These are phyloP conservation scores for Choreutis nemorana DNA, from an alignment of 2,888 invertebrate genomes.

Conservation along the genomic window DNA sequence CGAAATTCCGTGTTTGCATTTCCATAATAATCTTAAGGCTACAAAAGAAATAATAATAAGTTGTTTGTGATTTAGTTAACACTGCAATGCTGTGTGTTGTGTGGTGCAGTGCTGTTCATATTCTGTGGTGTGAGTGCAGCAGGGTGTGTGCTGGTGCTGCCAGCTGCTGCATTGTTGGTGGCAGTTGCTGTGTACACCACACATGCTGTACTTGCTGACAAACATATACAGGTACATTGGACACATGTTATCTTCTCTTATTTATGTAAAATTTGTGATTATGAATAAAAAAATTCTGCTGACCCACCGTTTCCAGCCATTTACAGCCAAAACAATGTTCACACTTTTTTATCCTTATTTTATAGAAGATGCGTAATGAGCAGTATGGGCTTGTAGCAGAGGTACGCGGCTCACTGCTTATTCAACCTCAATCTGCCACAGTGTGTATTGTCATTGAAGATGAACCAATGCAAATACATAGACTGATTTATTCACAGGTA, in stretches of 20 bases:
- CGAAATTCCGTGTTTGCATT: background rate
- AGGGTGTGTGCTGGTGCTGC: conserved; percentile 17
- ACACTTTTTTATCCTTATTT: background rate
- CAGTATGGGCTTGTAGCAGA: conserved; percentile 51
- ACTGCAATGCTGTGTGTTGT: conserved; percentile 57
- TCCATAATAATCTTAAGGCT: background rate
- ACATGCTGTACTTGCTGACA: conserved; percentile 11
- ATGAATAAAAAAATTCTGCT: background rate
- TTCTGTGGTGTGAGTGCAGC: conserved; percentile 60
- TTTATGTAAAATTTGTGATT: background rate
- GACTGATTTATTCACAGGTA: background rate
- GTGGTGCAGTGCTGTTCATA: conserved; percentile 74
- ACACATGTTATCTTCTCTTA: background rate
- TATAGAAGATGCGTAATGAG: conserved; percentile 56
- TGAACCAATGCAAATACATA: conserved; percentile 1
- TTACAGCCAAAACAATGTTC: background rate
- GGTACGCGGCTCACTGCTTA: conserved; percentile 17
- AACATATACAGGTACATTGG: conserved; percentile 17
- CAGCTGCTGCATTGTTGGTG: conserved; percentile 18
- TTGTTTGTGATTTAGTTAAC: conserved; percentile 25
- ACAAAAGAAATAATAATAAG: no score
- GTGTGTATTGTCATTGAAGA: conserved; percentile 9
- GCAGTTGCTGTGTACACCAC: conserved; percentile 13
- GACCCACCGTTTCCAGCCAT: background rate
- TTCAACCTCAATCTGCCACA: conserved; percentile 8